Evolutionary conservation across 1,140 invertebrate species (phyloP).

Genomic region (Drosophila eugracilis): DNA sequence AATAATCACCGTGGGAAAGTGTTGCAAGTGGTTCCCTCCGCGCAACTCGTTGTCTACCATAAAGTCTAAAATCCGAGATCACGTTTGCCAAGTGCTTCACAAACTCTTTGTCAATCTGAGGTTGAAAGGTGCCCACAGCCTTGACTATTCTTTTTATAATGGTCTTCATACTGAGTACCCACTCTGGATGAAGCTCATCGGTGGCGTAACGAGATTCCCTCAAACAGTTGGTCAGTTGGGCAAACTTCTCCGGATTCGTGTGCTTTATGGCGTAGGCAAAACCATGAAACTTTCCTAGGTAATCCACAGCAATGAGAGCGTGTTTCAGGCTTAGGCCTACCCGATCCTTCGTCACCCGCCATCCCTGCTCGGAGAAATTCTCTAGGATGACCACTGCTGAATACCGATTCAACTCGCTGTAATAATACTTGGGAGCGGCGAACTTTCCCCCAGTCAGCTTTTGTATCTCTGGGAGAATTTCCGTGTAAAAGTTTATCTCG

Average conservation of each 20-base stretch:
- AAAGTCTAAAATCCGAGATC: constrained; percentile 28
- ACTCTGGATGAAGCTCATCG: constrained; percentile 16
- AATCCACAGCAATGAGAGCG: constrained; percentile 61
- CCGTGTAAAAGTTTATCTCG: constrained; percentile 68
- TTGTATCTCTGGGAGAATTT: constrained; percentile 65
- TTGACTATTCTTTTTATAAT: constrained; percentile 27
- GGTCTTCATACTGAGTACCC: constrained; percentile 18
- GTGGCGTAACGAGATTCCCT: constrained; percentile 61
- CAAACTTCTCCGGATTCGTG: constrained; percentile 47
- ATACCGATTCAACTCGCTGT: constrained; percentile 50
- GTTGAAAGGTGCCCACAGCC: constrained; percentile 41
- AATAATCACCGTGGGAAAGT: constrained; percentile 78
- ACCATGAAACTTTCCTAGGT: constrained; percentile 75
- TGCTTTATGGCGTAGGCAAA: constrained; percentile 68
- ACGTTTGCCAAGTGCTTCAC: constrained; percentile 38
- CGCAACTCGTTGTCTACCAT: constrained; percentile 52
- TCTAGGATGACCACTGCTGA: constrained; percentile 57
- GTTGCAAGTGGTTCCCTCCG: constrained; percentile 71
- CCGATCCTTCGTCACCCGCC: constrained; percentile 62
- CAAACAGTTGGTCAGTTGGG: constrained; percentile 35
- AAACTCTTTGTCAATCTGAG: constrained; percentile 61
- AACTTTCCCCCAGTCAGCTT: constrained; percentile 34
- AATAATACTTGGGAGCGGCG: constrained; percentile 65
- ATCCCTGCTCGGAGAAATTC: constrained; percentile 64
- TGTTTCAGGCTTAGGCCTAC: constrained; percentile 50